Percentiles rank a stretch among this genome's conserved stretches.
Evolutionary conservation across 1,140 invertebrate species (phyloP).

Genomic region (Eubasilissa regina): DNA sequence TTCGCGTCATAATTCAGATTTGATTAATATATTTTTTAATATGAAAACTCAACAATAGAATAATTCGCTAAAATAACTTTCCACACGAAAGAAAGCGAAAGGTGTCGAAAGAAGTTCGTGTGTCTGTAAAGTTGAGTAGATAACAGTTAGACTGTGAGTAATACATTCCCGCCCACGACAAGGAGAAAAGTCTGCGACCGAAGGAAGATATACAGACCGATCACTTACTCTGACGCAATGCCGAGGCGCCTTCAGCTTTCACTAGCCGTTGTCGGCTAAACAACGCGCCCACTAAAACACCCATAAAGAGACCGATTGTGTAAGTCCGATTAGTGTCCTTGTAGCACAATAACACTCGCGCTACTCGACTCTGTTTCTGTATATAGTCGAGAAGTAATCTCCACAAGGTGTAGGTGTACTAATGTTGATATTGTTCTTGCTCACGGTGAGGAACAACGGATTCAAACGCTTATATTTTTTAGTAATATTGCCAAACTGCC

Average conservation of each 20-base stretch:
- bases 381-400: too few relatives aligned
- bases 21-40: too few relatives aligned
- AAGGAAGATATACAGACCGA: constrained; percentile 31
- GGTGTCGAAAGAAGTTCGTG: constrained; percentile 12
- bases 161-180: not conserved
- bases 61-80: not conserved
- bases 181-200: constrained; percentile 20
- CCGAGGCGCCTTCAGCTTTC: constrained; percentile 36
- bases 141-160: not conserved
- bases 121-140: not conserved
- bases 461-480: not conserved
- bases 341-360: constrained; percentile 19
- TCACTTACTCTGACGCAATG: constrained; percentile 34
- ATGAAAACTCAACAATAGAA: too few relatives aligned
- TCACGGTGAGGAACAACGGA: too few relatives aligned
- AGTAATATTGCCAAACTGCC: constrained; percentile 7
- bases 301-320: constrained; percentile 25
- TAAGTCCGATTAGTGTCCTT: constrained; percentile 12
- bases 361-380: too few relatives aligned
- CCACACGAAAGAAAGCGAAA: constrained; percentile 29
- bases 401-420: too few relatives aligned
- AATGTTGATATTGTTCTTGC: too few relatives aligned
- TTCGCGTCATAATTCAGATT: too few relatives aligned
- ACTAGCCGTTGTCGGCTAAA: constrained; percentile 1
- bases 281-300: constrained; percentile 27